Conservation (phyloP, 2,113 vertebrate species). For the Xyrauchen texanus region DNA sequence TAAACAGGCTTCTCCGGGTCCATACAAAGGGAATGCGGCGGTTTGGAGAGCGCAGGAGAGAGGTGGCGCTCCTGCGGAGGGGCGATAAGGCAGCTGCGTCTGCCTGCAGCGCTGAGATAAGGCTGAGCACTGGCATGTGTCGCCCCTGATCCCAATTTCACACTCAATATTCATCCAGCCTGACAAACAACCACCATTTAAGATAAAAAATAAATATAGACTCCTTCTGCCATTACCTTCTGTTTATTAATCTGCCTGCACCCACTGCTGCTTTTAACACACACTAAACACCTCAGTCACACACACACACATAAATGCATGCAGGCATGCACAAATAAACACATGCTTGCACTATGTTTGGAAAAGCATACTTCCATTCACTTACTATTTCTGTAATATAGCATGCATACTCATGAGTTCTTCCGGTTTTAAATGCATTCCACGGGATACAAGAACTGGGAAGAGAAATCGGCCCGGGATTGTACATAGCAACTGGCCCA, state of each 20-base stretch:
- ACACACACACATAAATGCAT: constrained; percentile 8
- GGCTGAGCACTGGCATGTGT: constrained; percentile 78
- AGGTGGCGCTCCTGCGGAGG: constrained; percentile 75
- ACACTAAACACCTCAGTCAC: constrained; percentile 33
- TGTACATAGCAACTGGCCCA: too few species aligned
- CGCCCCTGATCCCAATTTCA: constrained; percentile 89
- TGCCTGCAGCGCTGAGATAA: constrained; percentile 91
- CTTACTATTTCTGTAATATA: too few species aligned
- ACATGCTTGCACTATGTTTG: too few species aligned
- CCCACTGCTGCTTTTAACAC: constrained; percentile 76
- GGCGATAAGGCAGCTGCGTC: constrained; percentile 82
- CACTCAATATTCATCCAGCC: constrained; percentile 92
- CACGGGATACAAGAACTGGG: too few species aligned
- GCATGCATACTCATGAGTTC: too few species aligned
- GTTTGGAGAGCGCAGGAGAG: constrained; percentile 79
- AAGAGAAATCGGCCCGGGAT: too few species aligned
- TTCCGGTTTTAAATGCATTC: too few species aligned
- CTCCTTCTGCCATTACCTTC: constrained; percentile 84
- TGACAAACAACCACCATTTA: constrained; percentile 86
- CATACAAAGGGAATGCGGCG: constrained; percentile 81
- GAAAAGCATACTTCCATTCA: too few species aligned
- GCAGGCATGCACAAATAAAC: too few species aligned
- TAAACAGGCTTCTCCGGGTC: constrained; percentile 88
- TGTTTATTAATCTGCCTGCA: constrained; percentile 88
- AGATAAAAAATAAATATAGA: constrained; percentile 92